A percentile compares a stretch with the other conserved stretches of the same genome.
Conservation (phyloP, 2,888 invertebrate species). For the Sphaerophoria rueppellii region DNA sequence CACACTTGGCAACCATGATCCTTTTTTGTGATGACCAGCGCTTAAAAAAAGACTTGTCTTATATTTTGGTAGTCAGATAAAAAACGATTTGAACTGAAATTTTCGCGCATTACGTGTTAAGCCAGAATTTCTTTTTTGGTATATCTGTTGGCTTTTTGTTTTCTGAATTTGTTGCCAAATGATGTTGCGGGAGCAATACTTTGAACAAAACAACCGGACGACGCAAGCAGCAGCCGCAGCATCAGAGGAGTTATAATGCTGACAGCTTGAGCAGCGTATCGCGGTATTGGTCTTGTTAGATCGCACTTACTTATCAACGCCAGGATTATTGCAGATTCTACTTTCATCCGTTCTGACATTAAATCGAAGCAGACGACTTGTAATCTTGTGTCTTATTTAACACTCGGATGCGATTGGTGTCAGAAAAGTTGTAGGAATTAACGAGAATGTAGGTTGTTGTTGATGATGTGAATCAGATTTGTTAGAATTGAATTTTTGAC, state of each 20-base stretch:
- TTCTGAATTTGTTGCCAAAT: conserved; percentile 32
- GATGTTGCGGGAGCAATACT: conserved; percentile 46
- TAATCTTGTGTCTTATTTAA: conserved; percentile 50
- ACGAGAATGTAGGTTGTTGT: not conserved
- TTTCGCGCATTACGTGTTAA: conserved; percentile 59
- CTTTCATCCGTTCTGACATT: conserved; percentile 51
- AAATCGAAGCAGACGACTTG: conserved; percentile 34
- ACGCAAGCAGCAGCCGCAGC: not conserved
- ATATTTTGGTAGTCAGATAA: conserved; percentile 34
- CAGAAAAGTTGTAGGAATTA: not conserved
- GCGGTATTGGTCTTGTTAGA: conserved; percentile 62
- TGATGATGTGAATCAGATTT: not conserved
- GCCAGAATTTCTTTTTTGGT: conserved; percentile 27
- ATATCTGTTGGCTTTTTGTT: not conserved
- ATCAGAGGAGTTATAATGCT: conserved; percentile 17
- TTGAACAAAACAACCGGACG: conserved; percentile 38
- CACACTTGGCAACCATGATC: conserved; percentile 25
- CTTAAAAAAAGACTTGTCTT: conserved; percentile 31
- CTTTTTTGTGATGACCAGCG: conserved; percentile 14
- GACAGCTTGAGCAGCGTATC: conserved; percentile 49
- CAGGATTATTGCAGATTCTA: conserved; percentile 9
- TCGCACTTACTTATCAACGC: conserved; percentile 61
- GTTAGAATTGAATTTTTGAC: not conserved
- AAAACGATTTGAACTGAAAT: conserved; percentile 51
- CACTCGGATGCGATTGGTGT: conserved; percentile 32